Conservation (phyloP, 2,888 invertebrate species). For the Myopa tessellatipennis region DNA sequence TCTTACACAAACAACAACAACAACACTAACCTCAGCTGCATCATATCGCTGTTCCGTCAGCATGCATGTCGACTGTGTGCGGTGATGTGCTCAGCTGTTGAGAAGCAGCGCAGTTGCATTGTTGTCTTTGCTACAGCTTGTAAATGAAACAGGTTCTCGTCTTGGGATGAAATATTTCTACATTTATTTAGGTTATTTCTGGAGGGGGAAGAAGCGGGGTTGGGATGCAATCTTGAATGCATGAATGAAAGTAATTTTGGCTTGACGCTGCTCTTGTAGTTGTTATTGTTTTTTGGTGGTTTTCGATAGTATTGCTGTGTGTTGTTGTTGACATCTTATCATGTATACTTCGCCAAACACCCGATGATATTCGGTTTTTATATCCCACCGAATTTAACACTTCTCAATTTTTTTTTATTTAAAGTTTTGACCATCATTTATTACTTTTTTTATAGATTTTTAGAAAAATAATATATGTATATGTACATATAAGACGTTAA, state of each 20-base stretch:
- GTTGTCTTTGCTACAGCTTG: not conserved
- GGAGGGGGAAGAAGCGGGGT: not conserved
- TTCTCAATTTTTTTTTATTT: too few species aligned
- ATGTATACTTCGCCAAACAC: too few species aligned
- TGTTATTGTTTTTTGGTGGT: not conserved
- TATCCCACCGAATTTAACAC: too few species aligned
- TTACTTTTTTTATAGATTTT: too few species aligned
- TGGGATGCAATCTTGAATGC: not conserved
- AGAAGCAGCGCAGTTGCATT: not conserved
- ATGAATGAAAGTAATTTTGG: constrained; percentile 29
- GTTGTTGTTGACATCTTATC: not conserved
- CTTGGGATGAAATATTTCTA: not conserved
- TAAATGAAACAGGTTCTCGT: not conserved
- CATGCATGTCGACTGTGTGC: not conserved
- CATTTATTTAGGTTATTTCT: not conserved
- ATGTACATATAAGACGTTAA: too few species aligned
- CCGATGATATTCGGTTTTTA: too few species aligned
- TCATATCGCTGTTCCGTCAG: not conserved
- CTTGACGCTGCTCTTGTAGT: not conserved
- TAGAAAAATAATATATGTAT: too few species aligned
- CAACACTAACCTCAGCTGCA: not conserved
- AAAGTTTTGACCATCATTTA: too few species aligned
- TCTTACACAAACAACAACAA: not conserved
- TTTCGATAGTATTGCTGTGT: constrained; percentile 2
- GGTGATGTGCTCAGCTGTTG: not conserved